Evolutionary conservation across 2,888 invertebrate species (phyloP).

Genomic region (Nomada ruficornis): DNA sequence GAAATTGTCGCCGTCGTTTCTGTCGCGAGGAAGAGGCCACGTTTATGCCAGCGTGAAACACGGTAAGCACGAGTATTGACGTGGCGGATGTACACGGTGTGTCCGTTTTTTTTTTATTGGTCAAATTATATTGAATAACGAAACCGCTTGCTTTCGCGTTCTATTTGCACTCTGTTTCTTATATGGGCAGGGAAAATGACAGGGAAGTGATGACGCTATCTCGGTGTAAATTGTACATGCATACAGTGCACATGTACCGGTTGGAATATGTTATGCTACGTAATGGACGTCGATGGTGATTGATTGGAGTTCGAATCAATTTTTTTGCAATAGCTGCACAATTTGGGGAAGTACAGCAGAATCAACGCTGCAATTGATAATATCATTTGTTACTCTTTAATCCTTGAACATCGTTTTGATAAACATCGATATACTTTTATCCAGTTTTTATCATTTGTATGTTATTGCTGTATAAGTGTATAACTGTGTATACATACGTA

Average conservation of each 20-base stretch:
- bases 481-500: neutral
- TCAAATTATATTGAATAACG: slow-evolving; percentile 14
- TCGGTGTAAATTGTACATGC: neutral
- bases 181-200: neutral
- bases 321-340: neutral
- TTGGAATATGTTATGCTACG: neutral
- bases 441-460: too few species aligned
- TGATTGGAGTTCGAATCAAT: neutral
- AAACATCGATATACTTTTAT: too few species aligned
- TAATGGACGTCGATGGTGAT: neutral
- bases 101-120: too few species aligned
- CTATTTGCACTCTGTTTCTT: slow-evolving; percentile 2
- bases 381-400: too few species aligned
- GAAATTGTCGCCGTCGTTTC: slow-evolving; percentile 77
- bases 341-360: neutral
- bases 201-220: neutral
- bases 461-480: too few species aligned
- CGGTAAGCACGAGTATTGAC: neutral
- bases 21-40: slow-evolving; percentile 49
- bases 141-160: slow-evolving; percentile 7
- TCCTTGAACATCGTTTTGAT: too few species aligned
- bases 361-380: too few species aligned
- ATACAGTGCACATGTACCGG: neutral
- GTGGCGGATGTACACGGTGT: neutral
- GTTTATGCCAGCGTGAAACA: slow-evolving; percentile 18